Evolutionary conservation across 2,888 invertebrate species (phyloP).

Genomic region (Ashinkailepas kermadecensis): DNA sequence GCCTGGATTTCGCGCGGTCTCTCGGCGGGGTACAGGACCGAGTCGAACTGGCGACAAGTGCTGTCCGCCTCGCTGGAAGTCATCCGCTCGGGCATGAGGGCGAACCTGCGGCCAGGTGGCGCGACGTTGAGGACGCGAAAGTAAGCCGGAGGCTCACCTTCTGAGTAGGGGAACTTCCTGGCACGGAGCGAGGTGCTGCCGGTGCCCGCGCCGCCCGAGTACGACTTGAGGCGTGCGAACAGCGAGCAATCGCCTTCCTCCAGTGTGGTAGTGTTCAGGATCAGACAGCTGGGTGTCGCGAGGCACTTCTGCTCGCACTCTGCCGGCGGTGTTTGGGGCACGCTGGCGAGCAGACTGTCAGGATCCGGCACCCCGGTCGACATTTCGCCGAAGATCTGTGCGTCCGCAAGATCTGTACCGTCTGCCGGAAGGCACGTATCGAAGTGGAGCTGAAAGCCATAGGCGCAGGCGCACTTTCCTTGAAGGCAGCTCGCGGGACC

Average conservation of each 20-base stretch:
- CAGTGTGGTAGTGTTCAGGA: not conserved
- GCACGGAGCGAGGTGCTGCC: not conserved
- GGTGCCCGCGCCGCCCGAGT: not conserved
- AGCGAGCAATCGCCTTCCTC: not conserved
- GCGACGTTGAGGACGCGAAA: not conserved
- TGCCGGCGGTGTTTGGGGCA: not conserved
- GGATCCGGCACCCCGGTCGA: not conserved
- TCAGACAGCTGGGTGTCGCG: not conserved
- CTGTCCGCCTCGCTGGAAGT: not conserved
- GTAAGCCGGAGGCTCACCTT: not conserved
- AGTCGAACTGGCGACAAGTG: not conserved
- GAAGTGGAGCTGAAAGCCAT: not conserved
- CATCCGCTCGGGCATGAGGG: no score
- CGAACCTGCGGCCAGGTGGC: no score
- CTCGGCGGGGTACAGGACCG: not conserved
- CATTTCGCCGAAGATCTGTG: not conserved
- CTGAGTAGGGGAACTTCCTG: not conserved
- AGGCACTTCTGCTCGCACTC: not conserved
- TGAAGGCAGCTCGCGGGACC: not conserved
- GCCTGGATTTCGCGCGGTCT: no score
- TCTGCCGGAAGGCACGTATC: not conserved
- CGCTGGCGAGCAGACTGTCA: not conserved
- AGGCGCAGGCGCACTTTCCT: not conserved
- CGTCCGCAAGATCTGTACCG: not conserved
- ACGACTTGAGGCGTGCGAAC: not conserved